phyloP scores from a whole-genome alignment of 2,113 vertebrate species.

The Eubucco bourcierii region DNA sequence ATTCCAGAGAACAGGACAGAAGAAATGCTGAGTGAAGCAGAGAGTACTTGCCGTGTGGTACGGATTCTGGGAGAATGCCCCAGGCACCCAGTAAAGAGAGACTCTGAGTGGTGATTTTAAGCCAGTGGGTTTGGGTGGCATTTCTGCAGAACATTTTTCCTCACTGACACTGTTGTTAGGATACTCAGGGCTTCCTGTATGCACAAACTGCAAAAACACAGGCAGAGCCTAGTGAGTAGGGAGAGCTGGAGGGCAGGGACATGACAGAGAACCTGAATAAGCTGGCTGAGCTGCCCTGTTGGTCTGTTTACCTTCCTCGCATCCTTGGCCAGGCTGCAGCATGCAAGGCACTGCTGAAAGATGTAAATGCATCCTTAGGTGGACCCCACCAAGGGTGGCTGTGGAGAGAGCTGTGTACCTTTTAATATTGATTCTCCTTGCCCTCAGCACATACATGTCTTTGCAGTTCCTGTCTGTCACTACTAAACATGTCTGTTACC shows the following conservation, averaged over 20 bases:
- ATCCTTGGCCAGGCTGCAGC: rapidly evolving
- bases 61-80: not conserved
- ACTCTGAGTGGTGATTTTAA: not conserved
- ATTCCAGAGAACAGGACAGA: too few species aligned
- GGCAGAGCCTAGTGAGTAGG: not conserved
- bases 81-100: not conserved
- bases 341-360: not conserved
- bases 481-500: not conserved
- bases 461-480: not conserved
- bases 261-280: too few species aligned
- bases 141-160: not conserved
- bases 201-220: too few species aligned
- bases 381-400: not conserved
- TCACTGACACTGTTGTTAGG: rapidly evolving
- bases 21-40: not conserved
- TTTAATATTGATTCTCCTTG: not conserved
- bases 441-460: not conserved
- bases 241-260: not conserved
- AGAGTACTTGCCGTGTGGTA: not conserved
- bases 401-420: not conserved
- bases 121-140: not conserved
- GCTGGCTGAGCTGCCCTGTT: not conserved
- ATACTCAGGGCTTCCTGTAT: not conserved
- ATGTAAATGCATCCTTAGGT: not conserved
- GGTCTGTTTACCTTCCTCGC: not conserved